These are phyloP conservation scores for Dicycla oo DNA, from an alignment of 2,888 invertebrate genomes.

Conservation along the genomic window DNA sequence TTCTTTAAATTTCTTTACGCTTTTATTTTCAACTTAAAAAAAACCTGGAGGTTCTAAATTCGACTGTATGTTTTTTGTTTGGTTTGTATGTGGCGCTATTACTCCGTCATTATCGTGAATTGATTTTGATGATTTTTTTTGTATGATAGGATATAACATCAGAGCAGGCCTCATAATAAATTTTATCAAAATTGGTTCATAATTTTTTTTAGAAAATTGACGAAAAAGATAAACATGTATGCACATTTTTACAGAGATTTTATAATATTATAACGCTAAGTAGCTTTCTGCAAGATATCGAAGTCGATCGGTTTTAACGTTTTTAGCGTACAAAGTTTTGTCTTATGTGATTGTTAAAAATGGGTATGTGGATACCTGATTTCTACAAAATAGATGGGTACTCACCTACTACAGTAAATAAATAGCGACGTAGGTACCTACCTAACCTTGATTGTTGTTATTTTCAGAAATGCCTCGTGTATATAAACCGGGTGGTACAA, in stretches of 20 bases:
- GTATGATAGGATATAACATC: no score
- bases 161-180: no score
- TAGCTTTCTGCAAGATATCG: conserved; percentile 28
- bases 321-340: conserved; percentile 23
- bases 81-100: no score
- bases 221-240: conserved; percentile 28
- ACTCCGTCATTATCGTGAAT: no score
- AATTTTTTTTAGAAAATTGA: conserved; percentile 19
- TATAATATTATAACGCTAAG: conserved; percentile 22
- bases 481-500: conserved; percentile 22
- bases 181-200: conserved; percentile 1
- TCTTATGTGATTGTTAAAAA: conserved; percentile 25
- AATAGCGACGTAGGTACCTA: conserved; percentile 20
- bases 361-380: conserved; percentile 23
- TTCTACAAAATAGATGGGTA: conserved; percentile 22
- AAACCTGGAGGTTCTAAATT: no score
- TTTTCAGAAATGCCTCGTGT: conserved; percentile 33
- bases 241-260: conserved; percentile 25
- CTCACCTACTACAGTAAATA: conserved; percentile 23
- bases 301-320: conserved; percentile 26
- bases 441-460: conserved; percentile 31
- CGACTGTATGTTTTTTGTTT: no score
- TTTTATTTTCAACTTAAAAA: no score
- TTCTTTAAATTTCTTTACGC: no score
- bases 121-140: no score